Base-by-base conservation (phyloP, 2,888 invertebrate species). In the Drosophila picticornis region DNA sequence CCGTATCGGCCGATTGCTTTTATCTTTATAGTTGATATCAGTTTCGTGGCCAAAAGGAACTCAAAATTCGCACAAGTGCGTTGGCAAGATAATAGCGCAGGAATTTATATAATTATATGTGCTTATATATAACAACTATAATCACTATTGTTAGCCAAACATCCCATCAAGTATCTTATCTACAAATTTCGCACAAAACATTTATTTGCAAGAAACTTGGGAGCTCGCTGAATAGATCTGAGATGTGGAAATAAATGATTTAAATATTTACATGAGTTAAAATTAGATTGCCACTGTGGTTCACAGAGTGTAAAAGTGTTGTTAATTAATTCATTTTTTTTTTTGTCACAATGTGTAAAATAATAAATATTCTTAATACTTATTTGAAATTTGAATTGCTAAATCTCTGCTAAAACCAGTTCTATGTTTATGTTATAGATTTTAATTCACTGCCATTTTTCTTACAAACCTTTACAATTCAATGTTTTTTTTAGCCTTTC, bases 121-220 rank as follows among this genome's bases (percentile, higher is more conserved):
- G 27, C 11, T 13, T 16, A 50, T 22, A 13, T 29, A 29, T 16
- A 31, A 2, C 16, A 55, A 11, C 31, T 31, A 43, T 72, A 76
- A 67, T 50, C 55, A 32, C 10, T 19, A 31, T 43, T 57, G 48
- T 64, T 9, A 46, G 27, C 11, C 29, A 46, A 65, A 75, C 80
- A 70, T 77, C 77, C 77, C 75, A 56, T 62, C 25, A n/a, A 34
- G 13, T 63, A 66, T 70, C 60, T 80, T 43, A 79, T 80, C 75
- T n/a, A 27, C 2, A 25, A 56, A 27, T 40, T 38, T 19, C 16
- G 2, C 10, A 52, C 16, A 19, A 19, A 32, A 32, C n/a, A 55
- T 2, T n/a, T 7, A 27, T 16, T 25, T 25, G 10, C 25, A 57
- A 6, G 36, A 7, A n/a, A 1, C 32, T 22, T 19, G 5, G 25